Percentiles rank a stretch among this genome's conserved stretches.
Conservation (phyloP, 1,140 invertebrate species). For the Nebria ingens region DNA sequence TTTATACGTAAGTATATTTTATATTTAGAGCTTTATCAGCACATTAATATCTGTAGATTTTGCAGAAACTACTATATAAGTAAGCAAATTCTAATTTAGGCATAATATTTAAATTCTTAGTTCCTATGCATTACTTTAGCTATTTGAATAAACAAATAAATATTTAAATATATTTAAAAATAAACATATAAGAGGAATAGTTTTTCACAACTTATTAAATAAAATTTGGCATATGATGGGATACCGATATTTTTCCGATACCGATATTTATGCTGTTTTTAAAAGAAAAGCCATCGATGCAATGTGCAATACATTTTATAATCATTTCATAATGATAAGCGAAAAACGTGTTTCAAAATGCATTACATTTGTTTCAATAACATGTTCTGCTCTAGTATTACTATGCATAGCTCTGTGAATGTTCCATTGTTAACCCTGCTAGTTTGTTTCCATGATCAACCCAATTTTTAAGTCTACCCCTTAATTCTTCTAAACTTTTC, state of each 20-base stretch:
- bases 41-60: background rate
- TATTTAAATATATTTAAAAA: background rate
- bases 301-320: background rate
- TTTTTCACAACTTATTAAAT: too few relatives aligned
- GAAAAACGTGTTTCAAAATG: background rate
- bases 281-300: background rate
- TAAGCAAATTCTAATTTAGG: too few relatives aligned
- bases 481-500: slow-evolving; percentile 73
- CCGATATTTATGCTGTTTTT: background rate
- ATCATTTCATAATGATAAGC: too few relatives aligned
- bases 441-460: slow-evolving; percentile 65
- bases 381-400: too few relatives aligned
- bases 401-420: slow-evolving; percentile 33
- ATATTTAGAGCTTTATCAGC: background rate
- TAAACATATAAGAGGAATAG: background rate
- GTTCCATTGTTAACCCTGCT: slow-evolving; percentile 26
- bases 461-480: slow-evolving; percentile 72
- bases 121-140: too few relatives aligned
- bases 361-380: too few relatives aligned
- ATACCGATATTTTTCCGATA: background rate
- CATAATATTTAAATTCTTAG: too few relatives aligned
- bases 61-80: background rate
- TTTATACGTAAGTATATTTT: background rate
- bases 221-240: too few relatives aligned
- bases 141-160: background rate